Conservation (phyloP, 1,140 invertebrate species). For the Drosophila mayri region DNA sequence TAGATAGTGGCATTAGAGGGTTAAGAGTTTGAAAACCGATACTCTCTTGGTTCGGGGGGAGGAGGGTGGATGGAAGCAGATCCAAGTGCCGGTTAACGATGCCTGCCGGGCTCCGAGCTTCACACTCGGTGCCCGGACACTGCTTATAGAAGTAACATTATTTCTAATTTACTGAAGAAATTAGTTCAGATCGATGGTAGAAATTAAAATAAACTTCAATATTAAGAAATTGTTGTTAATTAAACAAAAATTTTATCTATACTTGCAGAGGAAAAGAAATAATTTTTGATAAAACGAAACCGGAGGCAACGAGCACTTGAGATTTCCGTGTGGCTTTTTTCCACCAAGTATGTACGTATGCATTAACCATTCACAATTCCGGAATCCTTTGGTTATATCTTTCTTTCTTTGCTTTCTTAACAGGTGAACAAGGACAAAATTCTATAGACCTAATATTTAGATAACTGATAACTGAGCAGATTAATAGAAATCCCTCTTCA, state of each 20-base stretch:
- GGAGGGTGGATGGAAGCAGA: too few species aligned
- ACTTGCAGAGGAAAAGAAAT: neutral
- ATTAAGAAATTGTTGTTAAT: too few species aligned
- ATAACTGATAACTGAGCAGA: neutral
- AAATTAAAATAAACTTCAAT: too few species aligned
- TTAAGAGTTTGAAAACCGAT: slow-evolving; percentile 3
- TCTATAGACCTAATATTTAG: neutral
- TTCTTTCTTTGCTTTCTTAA: neutral
- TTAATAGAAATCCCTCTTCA: neutral
- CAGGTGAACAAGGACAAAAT: slow-evolving; percentile 1
- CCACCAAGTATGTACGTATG: slow-evolving; percentile 6
- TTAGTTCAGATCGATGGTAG: too few species aligned
- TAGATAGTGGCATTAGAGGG: neutral
- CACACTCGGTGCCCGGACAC: neutral
- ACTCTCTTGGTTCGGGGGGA: neutral
- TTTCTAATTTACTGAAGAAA: too few species aligned
- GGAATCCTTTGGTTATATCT: neutral
- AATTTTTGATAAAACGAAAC: neutral
- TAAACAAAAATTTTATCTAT: neutral
- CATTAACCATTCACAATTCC: neutral
- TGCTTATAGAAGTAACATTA: neutral
- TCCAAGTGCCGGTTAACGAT: neutral
- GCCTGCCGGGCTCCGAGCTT: neutral
- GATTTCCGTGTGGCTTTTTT: neutral
- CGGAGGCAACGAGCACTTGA: neutral